These are phyloP conservation scores for Notothenia rossii DNA, from an alignment of 2,113 vertebrate genomes.

Conservation along the genomic window DNA sequence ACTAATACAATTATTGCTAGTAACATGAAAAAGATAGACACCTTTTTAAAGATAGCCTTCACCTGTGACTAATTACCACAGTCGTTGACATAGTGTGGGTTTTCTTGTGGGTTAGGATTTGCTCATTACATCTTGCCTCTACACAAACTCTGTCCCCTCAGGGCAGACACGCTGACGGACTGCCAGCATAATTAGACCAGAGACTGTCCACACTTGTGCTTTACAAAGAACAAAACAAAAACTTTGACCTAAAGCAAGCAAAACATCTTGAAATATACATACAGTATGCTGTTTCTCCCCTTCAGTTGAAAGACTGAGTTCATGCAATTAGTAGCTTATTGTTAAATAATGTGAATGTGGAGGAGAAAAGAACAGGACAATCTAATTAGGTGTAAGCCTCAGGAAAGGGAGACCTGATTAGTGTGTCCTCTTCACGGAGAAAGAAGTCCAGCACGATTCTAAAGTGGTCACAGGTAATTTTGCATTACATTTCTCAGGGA, in stretches of 20 bases:
- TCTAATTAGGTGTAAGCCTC: slow-evolving; percentile 13
- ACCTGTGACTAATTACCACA: slow-evolving; percentile 1
- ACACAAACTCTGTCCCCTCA: background rate
- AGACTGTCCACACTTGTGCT: background rate
- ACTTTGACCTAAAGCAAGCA: background rate
- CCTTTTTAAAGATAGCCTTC: background rate
- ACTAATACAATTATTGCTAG: background rate
- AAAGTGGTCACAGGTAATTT: slow-evolving; percentile 3
- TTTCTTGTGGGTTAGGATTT: slow-evolving; percentile 15
- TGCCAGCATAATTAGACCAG: slow-evolving; percentile 15
- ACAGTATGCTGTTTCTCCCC: background rate
- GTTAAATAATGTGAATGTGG: background rate
- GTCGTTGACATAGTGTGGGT: slow-evolving; percentile 2
- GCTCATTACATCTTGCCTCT: slow-evolving; percentile 11
- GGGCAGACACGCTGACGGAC: slow-evolving; percentile 11
- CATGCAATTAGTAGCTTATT: slow-evolving; percentile 3
- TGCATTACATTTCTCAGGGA: background rate
- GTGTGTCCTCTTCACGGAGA: slow-evolving; percentile 1
- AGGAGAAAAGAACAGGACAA: background rate
- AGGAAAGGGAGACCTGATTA: slow-evolving; percentile 17
- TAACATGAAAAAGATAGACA: background rate
- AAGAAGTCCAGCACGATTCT: slow-evolving; percentile 8
- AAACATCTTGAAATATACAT: background rate
- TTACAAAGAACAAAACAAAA: too few relatives aligned
- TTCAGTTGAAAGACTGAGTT: background rate